A percentile compares a stretch with the other conserved stretches of the same genome.
Evolutionary conservation across 2,113 vertebrate genomes (phyloP).

Genomic region (Melanostigma gelatinosum): DNA sequence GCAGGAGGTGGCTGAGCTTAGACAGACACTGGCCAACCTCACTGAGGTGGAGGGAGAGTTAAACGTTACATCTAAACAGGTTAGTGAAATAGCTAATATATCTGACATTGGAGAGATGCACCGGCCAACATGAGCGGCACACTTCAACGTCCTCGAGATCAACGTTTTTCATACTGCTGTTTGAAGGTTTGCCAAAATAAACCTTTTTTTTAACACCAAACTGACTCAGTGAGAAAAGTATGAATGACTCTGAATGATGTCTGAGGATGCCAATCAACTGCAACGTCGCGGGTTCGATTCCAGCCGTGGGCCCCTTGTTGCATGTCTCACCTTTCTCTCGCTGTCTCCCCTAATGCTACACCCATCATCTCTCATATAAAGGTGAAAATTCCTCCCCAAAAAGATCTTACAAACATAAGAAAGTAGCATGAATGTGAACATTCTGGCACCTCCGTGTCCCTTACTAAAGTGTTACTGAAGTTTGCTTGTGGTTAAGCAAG

Average conservation of each 20-base stretch:
- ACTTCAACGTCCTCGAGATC: not conserved
- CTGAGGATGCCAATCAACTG: no score
- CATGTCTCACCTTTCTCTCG: no score
- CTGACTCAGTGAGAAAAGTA: not conserved
- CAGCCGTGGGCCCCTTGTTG: not conserved
- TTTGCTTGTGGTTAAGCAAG: not conserved
- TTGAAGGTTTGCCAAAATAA: slow-evolving; percentile 8
- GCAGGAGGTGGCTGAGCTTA: slow-evolving; percentile 86
- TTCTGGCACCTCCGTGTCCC: not conserved
- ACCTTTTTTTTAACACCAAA: not conserved
- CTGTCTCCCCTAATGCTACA: no score
- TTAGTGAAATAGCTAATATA: slow-evolving; percentile 78
- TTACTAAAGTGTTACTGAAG: not conserved
- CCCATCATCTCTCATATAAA: not conserved
- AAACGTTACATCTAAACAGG: slow-evolving; percentile 77
- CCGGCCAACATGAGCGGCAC: slow-evolving; percentile 37
- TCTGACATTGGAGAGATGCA: slow-evolving; percentile 46
- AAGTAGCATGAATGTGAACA: not conserved
- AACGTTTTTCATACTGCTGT: slow-evolving; percentile 29
- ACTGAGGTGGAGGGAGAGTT: slow-evolving; percentile 80
- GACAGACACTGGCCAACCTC: slow-evolving; percentile 86
- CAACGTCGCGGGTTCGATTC: not conserved
- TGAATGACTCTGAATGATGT: not conserved
- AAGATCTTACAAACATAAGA: no score
- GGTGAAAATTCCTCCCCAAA: no score